A percentile compares a stretch with the other conserved stretches of the same genome.
These are phyloP conservation scores for Trichopria drosophilae DNA, from an alignment of 2,888 invertebrate genomes.

Conservation along the genomic window DNA sequence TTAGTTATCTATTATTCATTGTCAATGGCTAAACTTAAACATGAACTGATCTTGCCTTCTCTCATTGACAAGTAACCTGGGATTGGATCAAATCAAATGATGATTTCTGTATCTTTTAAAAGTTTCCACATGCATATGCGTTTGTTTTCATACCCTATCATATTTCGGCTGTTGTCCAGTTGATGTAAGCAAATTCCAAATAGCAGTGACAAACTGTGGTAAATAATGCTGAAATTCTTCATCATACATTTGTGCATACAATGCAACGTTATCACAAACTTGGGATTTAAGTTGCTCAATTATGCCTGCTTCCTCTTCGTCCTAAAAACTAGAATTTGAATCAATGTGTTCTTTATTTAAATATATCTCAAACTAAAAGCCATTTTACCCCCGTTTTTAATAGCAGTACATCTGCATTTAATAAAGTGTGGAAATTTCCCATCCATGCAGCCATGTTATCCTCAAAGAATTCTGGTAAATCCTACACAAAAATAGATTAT, in stretches of 20 bases:
- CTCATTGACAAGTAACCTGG: too few species aligned
- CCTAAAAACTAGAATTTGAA: slow-evolving; percentile 58
- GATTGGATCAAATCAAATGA: too few species aligned
- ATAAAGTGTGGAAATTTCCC: slow-evolving; percentile 81
- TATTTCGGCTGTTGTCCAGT: slow-evolving; percentile 86
- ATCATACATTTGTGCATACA: slow-evolving; percentile 97
- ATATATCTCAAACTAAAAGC: neutral
- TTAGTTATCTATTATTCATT: too few species aligned
- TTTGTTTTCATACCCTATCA: slow-evolving; percentile 85
- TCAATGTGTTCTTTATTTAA: slow-evolving; percentile 21
- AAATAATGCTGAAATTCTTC: slow-evolving; percentile 93
- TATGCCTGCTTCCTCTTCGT: slow-evolving; percentile 83
- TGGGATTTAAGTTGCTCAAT: slow-evolving; percentile 91
- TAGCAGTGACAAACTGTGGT: slow-evolving; percentile 88
- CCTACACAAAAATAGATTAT: slow-evolving; percentile 58
- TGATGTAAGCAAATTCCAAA: slow-evolving; percentile 87
- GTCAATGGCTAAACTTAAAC: too few species aligned
- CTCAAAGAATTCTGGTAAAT: slow-evolving; percentile 98
- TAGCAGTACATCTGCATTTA: slow-evolving; percentile 76
- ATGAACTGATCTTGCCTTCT: too few species aligned
- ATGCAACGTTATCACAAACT: slow-evolving; percentile 90
- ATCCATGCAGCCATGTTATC: slow-evolving; percentile 97
- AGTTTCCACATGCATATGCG: too few species aligned
- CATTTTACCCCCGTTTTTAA: slow-evolving; percentile 64
- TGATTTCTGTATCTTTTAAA: too few species aligned